phyloP scores from a whole-genome alignment of 2,113 vertebrate genomes.

The Chionomys nivalis region DNA sequence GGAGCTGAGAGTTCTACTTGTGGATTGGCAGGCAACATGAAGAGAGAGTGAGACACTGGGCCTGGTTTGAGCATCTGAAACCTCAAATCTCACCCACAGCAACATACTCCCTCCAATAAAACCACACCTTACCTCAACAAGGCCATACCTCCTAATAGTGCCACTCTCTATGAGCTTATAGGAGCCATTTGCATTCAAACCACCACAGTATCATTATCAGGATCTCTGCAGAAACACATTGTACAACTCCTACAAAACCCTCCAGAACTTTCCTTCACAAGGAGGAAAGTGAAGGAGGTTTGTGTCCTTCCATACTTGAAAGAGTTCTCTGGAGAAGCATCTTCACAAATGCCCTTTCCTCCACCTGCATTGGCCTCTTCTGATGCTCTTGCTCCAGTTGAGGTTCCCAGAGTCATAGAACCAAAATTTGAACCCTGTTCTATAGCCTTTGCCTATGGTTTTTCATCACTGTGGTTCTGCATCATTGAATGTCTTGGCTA shows the following conservation, averaged over 20 bases:
- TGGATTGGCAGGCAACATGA: neutral
- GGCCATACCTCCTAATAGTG: neutral
- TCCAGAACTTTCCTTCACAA: neutral
- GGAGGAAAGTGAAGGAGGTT: neutral
- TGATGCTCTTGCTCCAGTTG: neutral
- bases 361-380: neutral
- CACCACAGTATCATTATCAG: neutral
- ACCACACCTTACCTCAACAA: neutral
- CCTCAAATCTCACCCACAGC: neutral
- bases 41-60: neutral
- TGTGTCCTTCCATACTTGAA: neutral
- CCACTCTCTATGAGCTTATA: neutral
- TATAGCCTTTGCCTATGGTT: neutral
- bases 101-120: neutral
- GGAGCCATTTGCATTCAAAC: neutral
- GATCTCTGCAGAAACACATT: neutral
- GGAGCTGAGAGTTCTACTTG: neutral
- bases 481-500: neutral
- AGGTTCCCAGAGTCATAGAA: neutral
- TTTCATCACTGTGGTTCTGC: neutral
- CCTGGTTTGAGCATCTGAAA: neutral
- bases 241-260: neutral
- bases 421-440: neutral
- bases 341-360: neutral
- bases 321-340: constrained; percentile 6